These are phyloP conservation scores for Alexandromys fortis DNA, from an alignment of 2,113 vertebrate genomes.

Conservation along the genomic window DNA sequence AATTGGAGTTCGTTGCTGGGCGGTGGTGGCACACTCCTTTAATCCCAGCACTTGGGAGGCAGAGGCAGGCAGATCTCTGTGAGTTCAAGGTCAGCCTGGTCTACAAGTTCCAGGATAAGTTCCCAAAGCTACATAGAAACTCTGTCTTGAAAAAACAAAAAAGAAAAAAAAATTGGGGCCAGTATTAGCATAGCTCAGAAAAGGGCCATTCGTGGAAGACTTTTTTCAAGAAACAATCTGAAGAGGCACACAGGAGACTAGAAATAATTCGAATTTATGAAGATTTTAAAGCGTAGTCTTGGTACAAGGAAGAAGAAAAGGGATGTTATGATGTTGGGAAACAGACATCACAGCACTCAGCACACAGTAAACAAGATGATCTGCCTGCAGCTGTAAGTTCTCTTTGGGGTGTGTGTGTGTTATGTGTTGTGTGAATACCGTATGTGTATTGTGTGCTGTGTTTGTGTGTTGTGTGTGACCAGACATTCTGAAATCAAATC, in stretches of 20 bases:
- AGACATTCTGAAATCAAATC: conserved; percentile 42
- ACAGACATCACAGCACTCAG: background rate
- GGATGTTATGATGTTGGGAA: background rate
- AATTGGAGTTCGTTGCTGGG: background rate
- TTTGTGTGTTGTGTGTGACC: no score
- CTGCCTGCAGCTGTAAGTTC: background rate
- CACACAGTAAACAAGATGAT: conserved; percentile 40
- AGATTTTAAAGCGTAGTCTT: background rate
- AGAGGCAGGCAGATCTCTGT: no score
- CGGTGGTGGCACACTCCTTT: no score
- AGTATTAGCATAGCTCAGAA: conserved; percentile 22
- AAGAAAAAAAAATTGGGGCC: background rate
- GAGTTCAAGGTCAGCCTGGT: no score
- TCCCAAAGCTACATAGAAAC: no score
- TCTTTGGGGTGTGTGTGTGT: background rate
- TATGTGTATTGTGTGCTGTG: no score
- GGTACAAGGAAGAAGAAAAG: background rate
- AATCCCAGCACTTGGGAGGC: no score
- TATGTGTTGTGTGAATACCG: no score
- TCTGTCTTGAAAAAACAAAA: no score
- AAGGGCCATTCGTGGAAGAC: background rate
- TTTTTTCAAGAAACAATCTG: background rate
- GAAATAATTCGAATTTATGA: conserved; percentile 45
- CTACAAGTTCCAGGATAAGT: no score
- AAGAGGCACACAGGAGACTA: conserved; percentile 27